Evolutionary conservation across 2,113 vertebrate species (phyloP).

Genomic region (Menidia beryllina): DNA sequence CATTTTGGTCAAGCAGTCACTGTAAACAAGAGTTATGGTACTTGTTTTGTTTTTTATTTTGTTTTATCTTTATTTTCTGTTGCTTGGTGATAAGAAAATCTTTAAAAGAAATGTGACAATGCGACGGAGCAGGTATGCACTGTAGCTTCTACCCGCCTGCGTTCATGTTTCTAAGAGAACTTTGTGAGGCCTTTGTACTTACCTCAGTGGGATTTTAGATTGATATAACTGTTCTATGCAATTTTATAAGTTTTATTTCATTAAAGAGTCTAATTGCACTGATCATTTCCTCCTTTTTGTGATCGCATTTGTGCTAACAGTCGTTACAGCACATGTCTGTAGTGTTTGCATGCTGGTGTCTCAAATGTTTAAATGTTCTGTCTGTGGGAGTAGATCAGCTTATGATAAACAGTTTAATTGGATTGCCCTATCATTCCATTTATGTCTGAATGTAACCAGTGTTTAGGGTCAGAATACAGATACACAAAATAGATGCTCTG

Average conservation of each 20-base stretch:
- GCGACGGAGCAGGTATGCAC: slow-evolving; percentile 7
- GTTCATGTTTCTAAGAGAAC: neutral
- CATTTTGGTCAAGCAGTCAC: neutral
- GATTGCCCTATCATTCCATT: too few species aligned
- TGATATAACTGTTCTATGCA: slow-evolving; percentile 56
- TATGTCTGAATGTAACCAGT: too few species aligned
- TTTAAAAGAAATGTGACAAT: slow-evolving; percentile 23
- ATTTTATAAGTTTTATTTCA: slow-evolving; percentile 45
- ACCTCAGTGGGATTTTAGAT: slow-evolving; percentile 25
- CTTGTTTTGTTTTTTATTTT: slow-evolving; percentile 16
- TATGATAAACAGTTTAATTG: too few species aligned
- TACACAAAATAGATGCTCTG: too few species aligned
- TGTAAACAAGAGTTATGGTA: slow-evolving; percentile 31
- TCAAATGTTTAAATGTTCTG: too few species aligned
- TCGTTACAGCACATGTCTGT: neutral
- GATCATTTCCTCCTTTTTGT: neutral
- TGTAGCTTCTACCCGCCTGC: slow-evolving; percentile 2
- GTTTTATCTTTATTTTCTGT: slow-evolving; percentile 8
- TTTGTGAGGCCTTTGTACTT: slow-evolving; percentile 15
- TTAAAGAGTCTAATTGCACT: slow-evolving; percentile 53
- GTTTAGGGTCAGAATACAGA: too few species aligned
- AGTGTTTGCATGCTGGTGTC: neutral
- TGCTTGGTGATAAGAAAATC: neutral
- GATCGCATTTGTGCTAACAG: neutral
- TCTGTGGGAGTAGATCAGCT: too few species aligned